A percentile compares a stretch with the other conserved stretches of the same genome.
Conservation (phyloP, 2,113 vertebrate species). For the Mohoua ochrocephala region DNA sequence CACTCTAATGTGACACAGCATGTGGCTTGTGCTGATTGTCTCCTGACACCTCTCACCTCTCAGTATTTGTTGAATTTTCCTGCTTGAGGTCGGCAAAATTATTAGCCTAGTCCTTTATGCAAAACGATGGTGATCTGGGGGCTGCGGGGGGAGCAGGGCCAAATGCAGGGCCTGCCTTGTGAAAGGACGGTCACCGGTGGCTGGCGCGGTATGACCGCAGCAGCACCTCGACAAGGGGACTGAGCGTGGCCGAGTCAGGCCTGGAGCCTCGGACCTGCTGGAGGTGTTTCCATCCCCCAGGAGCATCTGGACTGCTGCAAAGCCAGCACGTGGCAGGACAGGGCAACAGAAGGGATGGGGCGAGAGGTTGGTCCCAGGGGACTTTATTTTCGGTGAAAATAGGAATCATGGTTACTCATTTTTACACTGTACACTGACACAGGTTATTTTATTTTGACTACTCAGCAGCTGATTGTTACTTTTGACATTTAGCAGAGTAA, state of each 20-base stretch:
- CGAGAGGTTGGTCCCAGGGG: not conserved
- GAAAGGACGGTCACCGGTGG: not conserved
- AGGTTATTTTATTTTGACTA: not conserved
- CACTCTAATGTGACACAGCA: not conserved
- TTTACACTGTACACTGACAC: not conserved
- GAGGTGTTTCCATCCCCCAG: not conserved
- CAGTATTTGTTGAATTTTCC: not conserved
- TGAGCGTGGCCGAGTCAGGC: fast-evolving
- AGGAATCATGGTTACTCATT: not conserved
- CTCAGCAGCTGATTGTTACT: not conserved
- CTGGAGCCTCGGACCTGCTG: not conserved
- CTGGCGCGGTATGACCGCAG: fast-evolving
- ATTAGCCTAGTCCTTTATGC: not conserved
- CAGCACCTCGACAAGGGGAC: fast-evolving
- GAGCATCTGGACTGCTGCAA: not conserved
- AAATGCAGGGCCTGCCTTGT: not conserved
- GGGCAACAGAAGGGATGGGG: fast-evolving
- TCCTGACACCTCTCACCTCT: not conserved
- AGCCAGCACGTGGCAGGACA: not conserved
- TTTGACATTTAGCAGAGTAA: not conserved
- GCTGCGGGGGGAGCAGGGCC: not conserved
- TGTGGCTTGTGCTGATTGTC: not conserved
- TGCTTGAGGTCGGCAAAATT: not conserved
- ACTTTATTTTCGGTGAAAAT: not conserved
- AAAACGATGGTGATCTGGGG: not conserved